Percentiles rank a stretch among this genome's conserved stretches.
phyloP scores from a whole-genome alignment of 2,888 invertebrate genomes.

The Melanotus villosus region DNA sequence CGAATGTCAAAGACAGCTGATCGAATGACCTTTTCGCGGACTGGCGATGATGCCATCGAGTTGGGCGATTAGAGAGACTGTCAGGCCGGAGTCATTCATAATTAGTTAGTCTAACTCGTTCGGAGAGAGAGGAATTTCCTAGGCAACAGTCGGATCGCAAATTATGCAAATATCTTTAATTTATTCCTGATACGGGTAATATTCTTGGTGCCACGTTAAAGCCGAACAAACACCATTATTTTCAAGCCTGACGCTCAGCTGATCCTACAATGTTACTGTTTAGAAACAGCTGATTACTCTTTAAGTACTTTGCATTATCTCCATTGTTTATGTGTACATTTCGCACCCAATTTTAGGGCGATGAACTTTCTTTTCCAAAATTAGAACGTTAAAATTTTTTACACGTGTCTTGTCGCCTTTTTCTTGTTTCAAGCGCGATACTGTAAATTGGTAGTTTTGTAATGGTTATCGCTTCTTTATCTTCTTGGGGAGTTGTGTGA shows the following conservation, averaged over 20 bases:
- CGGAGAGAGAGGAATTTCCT: slow-evolving; percentile 36
- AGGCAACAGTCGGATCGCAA: slow-evolving; percentile 22
- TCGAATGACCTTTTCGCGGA: slow-evolving; percentile 51
- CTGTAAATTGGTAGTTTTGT: slow-evolving; percentile 31
- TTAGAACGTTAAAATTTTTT: slow-evolving; percentile 40
- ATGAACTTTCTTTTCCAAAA: slow-evolving; percentile 44
- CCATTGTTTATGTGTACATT: slow-evolving; percentile 45
- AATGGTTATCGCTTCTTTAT: slow-evolving; percentile 36
- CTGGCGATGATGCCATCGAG: slow-evolving; percentile 36
- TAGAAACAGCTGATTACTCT: slow-evolving; percentile 45
- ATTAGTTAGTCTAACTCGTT: slow-evolving; percentile 30
- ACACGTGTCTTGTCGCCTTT: slow-evolving; percentile 37
- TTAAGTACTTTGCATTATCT: slow-evolving; percentile 41
- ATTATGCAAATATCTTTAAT: slow-evolving; percentile 37
- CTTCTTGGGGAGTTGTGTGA: slow-evolving; percentile 14
- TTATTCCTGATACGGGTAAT: slow-evolving; percentile 24
- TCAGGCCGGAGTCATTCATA: slow-evolving; percentile 41
- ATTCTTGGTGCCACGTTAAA: slow-evolving; percentile 22
- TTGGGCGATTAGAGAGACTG: slow-evolving; percentile 27
- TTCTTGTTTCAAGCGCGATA: slow-evolving; percentile 29
- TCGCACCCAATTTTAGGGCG: slow-evolving; percentile 46
- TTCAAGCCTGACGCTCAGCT: slow-evolving; percentile 32
- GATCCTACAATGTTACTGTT: slow-evolving; percentile 28
- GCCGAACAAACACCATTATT: slow-evolving; percentile 15
- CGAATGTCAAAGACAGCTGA: slow-evolving; percentile 52